These are phyloP conservation scores for Oriolus oriolus DNA, from an alignment of 2,113 vertebrate genomes.

Conservation along the genomic window DNA sequence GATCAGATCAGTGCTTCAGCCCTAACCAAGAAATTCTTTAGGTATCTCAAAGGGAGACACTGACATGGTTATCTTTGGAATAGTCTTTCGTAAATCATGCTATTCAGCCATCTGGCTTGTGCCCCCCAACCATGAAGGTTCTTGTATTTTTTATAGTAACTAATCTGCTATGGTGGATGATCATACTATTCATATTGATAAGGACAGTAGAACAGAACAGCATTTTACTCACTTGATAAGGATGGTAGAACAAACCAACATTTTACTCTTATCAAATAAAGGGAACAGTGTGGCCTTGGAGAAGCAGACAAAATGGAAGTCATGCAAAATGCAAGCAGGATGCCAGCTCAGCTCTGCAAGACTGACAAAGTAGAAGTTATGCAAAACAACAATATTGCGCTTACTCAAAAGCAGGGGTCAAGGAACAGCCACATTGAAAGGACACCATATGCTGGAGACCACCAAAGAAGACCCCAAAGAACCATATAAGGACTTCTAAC, in stretches of 20 bases:
- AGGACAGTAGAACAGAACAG: neutral
- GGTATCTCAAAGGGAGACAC: neutral
- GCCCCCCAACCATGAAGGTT: neutral
- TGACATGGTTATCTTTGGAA: neutral
- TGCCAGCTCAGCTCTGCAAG: neutral
- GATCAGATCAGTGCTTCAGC: neutral
- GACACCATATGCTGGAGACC: neutral
- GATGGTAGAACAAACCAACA: neutral
- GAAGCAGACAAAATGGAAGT: neutral
- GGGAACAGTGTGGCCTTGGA: neutral
- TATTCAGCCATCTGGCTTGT: neutral
- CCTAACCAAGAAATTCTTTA: neutral
- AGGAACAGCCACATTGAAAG: neutral
- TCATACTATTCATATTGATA: neutral
- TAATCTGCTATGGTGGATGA: neutral
- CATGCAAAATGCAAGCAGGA: neutral
- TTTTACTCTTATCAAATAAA: neutral
- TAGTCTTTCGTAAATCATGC: neutral
- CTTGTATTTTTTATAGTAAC: neutral
- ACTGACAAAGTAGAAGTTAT: neutral
- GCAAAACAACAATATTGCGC: fast-evolving
- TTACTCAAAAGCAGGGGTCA: neutral
- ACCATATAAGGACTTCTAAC: neutral
- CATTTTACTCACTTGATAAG: neutral
- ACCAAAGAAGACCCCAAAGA: neutral